These are phyloP conservation scores for Psittacara wagleri DNA, from an alignment of 2,113 vertebrate species.

Conservation along the genomic window DNA sequence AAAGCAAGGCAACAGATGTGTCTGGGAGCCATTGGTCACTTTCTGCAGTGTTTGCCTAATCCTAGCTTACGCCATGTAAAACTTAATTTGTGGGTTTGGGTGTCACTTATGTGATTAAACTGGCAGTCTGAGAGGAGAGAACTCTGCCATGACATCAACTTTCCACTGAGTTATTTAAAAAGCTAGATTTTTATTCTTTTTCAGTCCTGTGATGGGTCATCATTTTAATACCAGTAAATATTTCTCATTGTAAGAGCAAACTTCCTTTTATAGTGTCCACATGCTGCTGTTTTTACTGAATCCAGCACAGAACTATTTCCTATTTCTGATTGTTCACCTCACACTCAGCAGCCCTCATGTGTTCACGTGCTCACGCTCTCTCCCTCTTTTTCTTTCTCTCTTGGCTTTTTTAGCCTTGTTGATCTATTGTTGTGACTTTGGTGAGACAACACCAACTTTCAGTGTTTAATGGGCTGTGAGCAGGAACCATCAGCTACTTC, in stretches of 20 bases:
- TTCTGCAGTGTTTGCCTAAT: neutral
- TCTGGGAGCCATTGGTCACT: neutral
- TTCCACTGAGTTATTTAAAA: constrained; percentile 24
- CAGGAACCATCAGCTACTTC: constrained; percentile 60
- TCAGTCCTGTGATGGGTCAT: neutral
- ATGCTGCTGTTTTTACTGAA: constrained; percentile 29
- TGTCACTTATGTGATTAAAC: neutral
- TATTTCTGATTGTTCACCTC: constrained; percentile 48
- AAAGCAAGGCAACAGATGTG: neutral
- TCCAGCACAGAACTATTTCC: constrained; percentile 44
- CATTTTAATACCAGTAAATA: constrained; percentile 21
- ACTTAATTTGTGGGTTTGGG: neutral
- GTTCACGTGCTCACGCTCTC: neutral
- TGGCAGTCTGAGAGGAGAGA: neutral
- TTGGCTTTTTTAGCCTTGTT: constrained; percentile 50
- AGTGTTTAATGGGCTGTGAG: constrained; percentile 39
- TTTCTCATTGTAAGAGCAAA: constrained; percentile 26
- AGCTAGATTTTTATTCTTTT: neutral
- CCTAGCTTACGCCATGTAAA: neutral
- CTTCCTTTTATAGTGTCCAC: constrained; percentile 68
- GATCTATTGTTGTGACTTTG: constrained; percentile 58
- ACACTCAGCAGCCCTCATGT: neutral
- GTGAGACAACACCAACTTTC: constrained; percentile 27
- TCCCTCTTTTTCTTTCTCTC: neutral
- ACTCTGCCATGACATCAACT: constrained; percentile 9